phyloP scores from a whole-genome alignment of 2,888 invertebrate species.

The Steinernema carpocapsae region DNA sequence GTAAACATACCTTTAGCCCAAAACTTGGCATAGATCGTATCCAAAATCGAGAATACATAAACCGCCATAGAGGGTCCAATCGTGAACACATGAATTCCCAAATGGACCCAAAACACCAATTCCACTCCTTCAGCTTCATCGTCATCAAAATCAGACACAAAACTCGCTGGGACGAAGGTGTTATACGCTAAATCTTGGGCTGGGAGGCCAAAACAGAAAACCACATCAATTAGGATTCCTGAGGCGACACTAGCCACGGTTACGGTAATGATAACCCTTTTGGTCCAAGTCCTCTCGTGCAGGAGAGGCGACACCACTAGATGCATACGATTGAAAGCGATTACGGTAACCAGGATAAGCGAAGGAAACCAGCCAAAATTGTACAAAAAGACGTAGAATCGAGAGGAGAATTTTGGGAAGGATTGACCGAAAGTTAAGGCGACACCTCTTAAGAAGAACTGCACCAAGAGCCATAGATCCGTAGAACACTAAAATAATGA shows the following conservation, averaged over 20 bases:
- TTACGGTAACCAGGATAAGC: neutral
- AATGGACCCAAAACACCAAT: neutral
- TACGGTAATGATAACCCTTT: neutral
- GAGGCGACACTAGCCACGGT: neutral
- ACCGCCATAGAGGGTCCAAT: neutral
- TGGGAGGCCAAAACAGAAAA: conserved; percentile 25
- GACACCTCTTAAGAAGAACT: no score
- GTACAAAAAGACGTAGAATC: neutral
- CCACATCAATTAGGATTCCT: neutral
- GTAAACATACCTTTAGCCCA: no score
- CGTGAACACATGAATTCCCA: conserved; percentile 1
- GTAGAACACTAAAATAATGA: no score
- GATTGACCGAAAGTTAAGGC: no score
- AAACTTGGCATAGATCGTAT: neutral
- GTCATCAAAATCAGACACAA: neutral
- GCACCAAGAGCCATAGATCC: no score
- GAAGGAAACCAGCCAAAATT: conserved; percentile 21
- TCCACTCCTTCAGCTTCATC: neutral
- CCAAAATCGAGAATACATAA: neutral
- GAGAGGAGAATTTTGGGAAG: no score
- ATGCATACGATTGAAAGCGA: conserved; percentile 12
- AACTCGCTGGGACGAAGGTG: conserved; percentile 17
- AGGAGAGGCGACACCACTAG: neutral
- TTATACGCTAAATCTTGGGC: neutral
- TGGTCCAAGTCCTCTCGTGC: neutral